These are phyloP conservation scores for Hassar affinis DNA, from an alignment of 2,113 vertebrate species.

Conservation along the genomic window DNA sequence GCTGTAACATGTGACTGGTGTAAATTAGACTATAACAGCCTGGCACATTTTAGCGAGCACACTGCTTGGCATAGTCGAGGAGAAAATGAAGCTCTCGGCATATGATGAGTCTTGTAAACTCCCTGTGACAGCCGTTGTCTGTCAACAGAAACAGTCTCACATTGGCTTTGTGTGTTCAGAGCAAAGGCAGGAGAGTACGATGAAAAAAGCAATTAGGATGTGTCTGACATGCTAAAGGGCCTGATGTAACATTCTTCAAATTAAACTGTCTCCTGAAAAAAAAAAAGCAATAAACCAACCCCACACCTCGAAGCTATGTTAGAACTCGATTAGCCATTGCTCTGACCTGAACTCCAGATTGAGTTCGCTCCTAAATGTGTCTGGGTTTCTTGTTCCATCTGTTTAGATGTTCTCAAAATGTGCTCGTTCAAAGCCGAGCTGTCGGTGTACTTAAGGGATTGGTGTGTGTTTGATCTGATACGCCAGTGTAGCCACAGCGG, in stretches of 20 bases:
- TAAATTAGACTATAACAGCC: neutral
- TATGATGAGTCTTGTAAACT: conserved; percentile 22
- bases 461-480: conserved; percentile 11
- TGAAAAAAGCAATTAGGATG: conserved; percentile 28
- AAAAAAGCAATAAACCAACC: conserved; percentile 10
- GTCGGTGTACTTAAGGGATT: neutral
- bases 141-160: conserved; percentile 7
- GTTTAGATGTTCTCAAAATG: neutral
- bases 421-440: neutral
- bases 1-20: neutral
- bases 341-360: conserved; percentile 1
- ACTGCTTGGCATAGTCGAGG: neutral
- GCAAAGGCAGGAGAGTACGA: conserved; percentile 10
- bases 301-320: neutral
- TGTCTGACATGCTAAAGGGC: conserved; percentile 15
- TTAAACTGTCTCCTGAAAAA: conserved; percentile 2
- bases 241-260: conserved; percentile 15
- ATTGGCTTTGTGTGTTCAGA: conserved; percentile 24
- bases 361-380: neutral
- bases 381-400: neutral
- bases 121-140: conserved; percentile 20
- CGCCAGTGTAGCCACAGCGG: neutral
- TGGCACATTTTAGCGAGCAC: neutral
- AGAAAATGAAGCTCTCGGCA: conserved; percentile 26
- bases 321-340: conserved; percentile 4